Percentiles rank a stretch among this genome's conserved stretches.
These are phyloP conservation scores for Lycophotia porphyrea DNA, from an alignment of 2,888 invertebrate species.

Conservation along the genomic window DNA sequence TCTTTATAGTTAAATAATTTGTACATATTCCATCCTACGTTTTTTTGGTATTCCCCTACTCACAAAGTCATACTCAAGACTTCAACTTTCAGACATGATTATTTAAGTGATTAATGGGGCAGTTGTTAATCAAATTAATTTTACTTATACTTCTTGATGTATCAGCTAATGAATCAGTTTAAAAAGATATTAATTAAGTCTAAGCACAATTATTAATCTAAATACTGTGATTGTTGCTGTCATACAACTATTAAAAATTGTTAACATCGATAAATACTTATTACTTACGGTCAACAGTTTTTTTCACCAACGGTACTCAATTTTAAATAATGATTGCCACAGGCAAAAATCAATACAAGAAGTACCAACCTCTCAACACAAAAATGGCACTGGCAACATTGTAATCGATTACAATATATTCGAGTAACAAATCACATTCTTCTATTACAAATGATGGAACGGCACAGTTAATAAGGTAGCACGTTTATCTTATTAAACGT, in stretches of 20 bases:
- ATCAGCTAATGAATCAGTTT: background rate
- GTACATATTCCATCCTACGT: no score
- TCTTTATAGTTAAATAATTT: background rate
- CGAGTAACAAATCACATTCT: constrained; percentile 67
- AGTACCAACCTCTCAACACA: constrained; percentile 57
- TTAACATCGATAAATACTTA: background rate
- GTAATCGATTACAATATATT: constrained; percentile 67
- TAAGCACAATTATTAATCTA: background rate
- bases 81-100: background rate
- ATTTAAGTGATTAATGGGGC: background rate
- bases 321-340: constrained; percentile 18
- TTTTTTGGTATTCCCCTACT: background rate
- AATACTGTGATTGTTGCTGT: constrained; percentile 4
- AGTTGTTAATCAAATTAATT: background rate
- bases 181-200: background rate
- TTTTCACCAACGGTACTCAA: background rate
- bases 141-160: no score
- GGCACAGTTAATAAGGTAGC: constrained; percentile 84
- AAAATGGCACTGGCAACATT: constrained; percentile 62
- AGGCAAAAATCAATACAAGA: constrained; percentile 33
- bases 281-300: background rate
- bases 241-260: constrained; percentile 15
- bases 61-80: background rate
- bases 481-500: constrained; percentile 84
- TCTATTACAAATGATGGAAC: constrained; percentile 77